phyloP scores from a whole-genome alignment of 2,888 invertebrate species.

The Callinectes sapidus region DNA sequence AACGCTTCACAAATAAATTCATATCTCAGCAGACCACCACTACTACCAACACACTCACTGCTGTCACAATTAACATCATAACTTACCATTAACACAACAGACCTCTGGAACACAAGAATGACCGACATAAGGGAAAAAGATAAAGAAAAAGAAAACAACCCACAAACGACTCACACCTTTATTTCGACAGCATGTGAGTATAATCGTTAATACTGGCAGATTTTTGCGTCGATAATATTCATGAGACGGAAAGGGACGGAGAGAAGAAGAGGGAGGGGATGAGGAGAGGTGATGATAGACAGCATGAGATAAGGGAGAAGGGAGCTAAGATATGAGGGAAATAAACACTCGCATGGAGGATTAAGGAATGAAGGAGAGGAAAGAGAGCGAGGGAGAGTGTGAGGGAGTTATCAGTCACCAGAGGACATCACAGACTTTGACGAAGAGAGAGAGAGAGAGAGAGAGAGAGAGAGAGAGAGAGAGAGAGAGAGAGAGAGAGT shows the following conservation, averaged over 20 bases:
- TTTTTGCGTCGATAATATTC: slow-evolving; percentile 16
- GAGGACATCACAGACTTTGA: slow-evolving; percentile 18
- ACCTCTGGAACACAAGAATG: not conserved
- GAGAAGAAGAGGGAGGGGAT: not conserved
- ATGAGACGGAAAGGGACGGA: not conserved
- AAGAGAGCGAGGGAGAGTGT: not conserved
- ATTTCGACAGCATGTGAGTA: slow-evolving; percentile 26
- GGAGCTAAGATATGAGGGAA: not conserved
- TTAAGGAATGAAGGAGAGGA: not conserved
- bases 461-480: slow-evolving; percentile 24
- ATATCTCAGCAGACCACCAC: too few relatives aligned
- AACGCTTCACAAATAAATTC: too few relatives aligned
- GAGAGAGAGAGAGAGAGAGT: slow-evolving; percentile 18
- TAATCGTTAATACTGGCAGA: slow-evolving; percentile 37
- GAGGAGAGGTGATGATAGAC: not conserved
- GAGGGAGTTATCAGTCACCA: not conserved
- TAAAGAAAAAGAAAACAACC: not conserved
- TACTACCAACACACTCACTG: not conserved
- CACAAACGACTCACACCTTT: slow-evolving; percentile 18
- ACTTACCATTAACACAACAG: not conserved
- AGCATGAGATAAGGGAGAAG: not conserved
- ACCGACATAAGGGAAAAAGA: not conserved
- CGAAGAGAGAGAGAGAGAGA: slow-evolving; percentile 31
- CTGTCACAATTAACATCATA: not conserved
- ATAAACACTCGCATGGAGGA: not conserved